These are phyloP conservation scores for Macquaria australasica DNA, from an alignment of 2,113 vertebrate species.

Conservation along the genomic window DNA sequence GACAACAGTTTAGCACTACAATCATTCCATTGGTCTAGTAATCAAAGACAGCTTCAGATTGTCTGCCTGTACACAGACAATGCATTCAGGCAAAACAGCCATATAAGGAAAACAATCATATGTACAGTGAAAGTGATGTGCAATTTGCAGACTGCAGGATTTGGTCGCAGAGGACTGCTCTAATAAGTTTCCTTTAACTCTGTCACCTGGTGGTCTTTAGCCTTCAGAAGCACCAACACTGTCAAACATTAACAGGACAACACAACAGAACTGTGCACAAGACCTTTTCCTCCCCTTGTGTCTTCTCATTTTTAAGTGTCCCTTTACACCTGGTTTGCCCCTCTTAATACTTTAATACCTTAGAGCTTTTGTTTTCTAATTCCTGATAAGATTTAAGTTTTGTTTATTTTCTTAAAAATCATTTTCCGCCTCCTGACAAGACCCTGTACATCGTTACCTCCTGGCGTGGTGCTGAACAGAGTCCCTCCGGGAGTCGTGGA, in stretches of 20 bases:
- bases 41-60: neutral
- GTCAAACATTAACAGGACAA: slow-evolving; percentile 53
- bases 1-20: neutral
- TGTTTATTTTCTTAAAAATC: too few species aligned
- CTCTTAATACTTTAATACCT: too few species aligned
- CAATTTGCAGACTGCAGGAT: neutral
- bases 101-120: neutral
- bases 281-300: neutral
- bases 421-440: neutral
- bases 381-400: neutral
- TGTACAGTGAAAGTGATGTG: neutral
- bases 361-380: too few species aligned
- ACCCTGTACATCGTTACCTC: slow-evolving; percentile 76
- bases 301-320: too few species aligned
- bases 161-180: neutral
- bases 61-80: neutral
- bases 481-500: slow-evolving; percentile 93
- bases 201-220: neutral
- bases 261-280: neutral
- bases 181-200: neutral
- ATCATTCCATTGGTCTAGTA: neutral
- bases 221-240: neutral
- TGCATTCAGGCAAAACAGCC: neutral
- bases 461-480: slow-evolving; percentile 93
- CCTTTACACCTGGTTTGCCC: too few species aligned